phyloP scores from a whole-genome alignment of 2,113 vertebrate species.

The Myodes glareolus region DNA sequence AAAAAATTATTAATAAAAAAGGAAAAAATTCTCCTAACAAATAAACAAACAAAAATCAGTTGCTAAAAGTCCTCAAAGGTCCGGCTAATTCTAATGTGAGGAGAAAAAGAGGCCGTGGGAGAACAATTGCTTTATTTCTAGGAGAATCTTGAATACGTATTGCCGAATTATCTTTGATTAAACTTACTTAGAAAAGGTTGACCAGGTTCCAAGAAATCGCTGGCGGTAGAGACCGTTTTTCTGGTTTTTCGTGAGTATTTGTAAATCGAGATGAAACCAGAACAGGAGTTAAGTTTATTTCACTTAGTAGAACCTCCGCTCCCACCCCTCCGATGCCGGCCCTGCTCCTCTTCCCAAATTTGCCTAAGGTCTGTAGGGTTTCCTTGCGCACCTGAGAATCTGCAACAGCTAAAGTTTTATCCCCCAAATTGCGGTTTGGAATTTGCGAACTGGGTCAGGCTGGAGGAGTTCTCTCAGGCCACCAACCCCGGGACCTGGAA shows the following conservation, averaged over 20 bases:
- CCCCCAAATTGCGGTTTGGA: background rate
- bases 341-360: background rate
- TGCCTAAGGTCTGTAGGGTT: background rate
- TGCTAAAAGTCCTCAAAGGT: background rate
- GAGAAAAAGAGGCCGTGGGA: background rate
- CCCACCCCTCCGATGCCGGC: too few species aligned
- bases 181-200: slow-evolving; percentile 13
- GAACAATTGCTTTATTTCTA: background rate
- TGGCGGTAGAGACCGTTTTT: background rate
- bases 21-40: too few species aligned
- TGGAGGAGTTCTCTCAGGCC: fast-evolving
- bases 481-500: background rate
- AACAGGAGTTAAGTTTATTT: background rate
- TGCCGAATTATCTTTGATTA: background rate
- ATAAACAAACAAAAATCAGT: background rate
- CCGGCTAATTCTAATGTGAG: slow-evolving; percentile 1
- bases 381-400: background rate
- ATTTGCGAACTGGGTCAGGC: background rate
- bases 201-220: background rate
- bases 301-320: background rate
- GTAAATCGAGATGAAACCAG: background rate
- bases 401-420: background rate
- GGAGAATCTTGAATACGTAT: background rate
- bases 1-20: too few species aligned
- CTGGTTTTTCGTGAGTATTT: background rate